Evolutionary conservation across 2,113 vertebrate species (phyloP), one percentile per base, ranked within the genome.

Genomic region (Eidolon helvum): DNA sequence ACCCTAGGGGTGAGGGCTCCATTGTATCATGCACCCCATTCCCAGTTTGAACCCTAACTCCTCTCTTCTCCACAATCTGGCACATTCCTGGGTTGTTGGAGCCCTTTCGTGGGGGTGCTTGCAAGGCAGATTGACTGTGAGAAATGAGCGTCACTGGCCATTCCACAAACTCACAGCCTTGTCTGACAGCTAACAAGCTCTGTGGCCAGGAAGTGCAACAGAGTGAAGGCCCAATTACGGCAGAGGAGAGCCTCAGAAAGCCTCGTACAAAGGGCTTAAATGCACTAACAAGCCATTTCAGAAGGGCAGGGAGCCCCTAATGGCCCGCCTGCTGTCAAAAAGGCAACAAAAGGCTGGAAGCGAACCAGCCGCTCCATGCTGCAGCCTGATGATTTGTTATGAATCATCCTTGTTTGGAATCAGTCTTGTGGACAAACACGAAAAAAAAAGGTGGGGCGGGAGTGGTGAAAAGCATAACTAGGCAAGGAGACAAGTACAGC

Each of bases 171-270:
- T 21, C 85, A n/a, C 71, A 68, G 85, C 45, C 77, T 87, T 69
- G 65, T 85, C 77, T 91, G 95, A 86, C 90, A 95, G 94, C 95
- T 97, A 96, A 95, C 88, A 87, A 98, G 95, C 93, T 92, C 93
- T 22, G 68, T 33, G 71, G 53, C 88, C 61, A 88, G 85, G 84
- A 96, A 90, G 80, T 1, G 0, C 92, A 77, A 82, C 72, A 21
- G 77, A 93, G 95, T 21, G 72, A 95, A 94, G 93, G 91, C 68
- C 94, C 92, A 91, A 96, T 98, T 96, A 98, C 22, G 0, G 82
- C 80, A 15, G 66, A 88, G 72, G 88, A 95, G 86, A 80, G 35
- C 77, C 33, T 57, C 12, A 4, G 50, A 95, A 80, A 84, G 87
- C 77, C 85, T 94, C 59, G 33, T 45, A 88, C 93, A 88, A 96